phyloP scores from a whole-genome alignment of 2,113 vertebrate species.

The Anthoscopus minutus region DNA sequence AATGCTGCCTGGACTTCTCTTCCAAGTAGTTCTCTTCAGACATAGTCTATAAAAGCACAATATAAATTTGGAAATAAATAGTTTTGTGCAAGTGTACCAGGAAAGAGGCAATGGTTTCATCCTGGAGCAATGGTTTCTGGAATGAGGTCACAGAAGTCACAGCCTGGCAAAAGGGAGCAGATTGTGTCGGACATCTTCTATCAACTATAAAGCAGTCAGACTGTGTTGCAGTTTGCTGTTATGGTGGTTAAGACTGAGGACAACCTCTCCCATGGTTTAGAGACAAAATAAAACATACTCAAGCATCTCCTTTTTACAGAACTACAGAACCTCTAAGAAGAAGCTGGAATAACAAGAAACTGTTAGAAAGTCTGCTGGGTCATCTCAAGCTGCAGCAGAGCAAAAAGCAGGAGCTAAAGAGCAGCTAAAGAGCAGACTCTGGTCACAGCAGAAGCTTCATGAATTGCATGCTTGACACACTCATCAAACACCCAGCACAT shows the following conservation, averaged over 20 bases:
- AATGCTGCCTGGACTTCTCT: background rate
- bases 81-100: background rate
- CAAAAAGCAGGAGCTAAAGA: background rate
- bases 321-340: background rate
- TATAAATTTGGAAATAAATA: background rate
- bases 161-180: background rate
- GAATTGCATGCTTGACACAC: fast-evolving
- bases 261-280: background rate
- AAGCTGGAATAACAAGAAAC: background rate
- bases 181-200: background rate
- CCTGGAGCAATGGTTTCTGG: background rate
- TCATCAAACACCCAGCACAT: fast-evolving
- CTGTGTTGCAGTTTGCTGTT: background rate
- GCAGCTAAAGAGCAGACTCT: too few species aligned
- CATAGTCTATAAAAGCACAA: background rate
- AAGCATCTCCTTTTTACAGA: background rate
- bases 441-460: background rate
- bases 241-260: background rate
- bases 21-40: background rate
- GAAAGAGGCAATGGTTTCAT: background rate
- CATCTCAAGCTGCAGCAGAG: background rate
- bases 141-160: background rate
- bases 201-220: background rate
- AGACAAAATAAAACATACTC: background rate
- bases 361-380: background rate